Conservation (phyloP, 2,888 invertebrate species). For the Tineola bisselliella region DNA sequence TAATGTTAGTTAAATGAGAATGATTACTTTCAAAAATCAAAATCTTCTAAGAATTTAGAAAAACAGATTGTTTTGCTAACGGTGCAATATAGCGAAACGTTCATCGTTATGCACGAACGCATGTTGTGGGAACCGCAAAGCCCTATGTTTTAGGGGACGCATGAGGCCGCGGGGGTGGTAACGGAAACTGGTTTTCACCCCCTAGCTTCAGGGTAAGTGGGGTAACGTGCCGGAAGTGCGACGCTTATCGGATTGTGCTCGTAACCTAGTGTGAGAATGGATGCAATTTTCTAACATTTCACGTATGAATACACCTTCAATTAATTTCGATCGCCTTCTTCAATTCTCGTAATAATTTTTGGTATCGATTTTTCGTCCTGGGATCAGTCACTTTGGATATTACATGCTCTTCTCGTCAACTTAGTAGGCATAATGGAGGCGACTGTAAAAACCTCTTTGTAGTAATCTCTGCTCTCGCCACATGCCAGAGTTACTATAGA, state of each 20-base stretch:
- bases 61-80: constrained; percentile 21
- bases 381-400: too few relatives aligned
- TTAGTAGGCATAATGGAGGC: too few relatives aligned
- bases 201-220: constrained; percentile 33
- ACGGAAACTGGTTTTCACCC: constrained; percentile 20
- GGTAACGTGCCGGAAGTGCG: constrained; percentile 52
- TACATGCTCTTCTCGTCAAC: too few relatives aligned
- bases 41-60: too few relatives aligned
- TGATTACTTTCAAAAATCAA: too few relatives aligned
- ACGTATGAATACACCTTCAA: not conserved
- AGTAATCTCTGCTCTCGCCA: too few relatives aligned
- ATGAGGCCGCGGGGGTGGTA: constrained; percentile 24
- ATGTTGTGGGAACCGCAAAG: constrained; percentile 46
- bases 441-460: too few relatives aligned
- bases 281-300: not conserved
- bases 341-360: too few relatives aligned
- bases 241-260: constrained; percentile 47
- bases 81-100: constrained; percentile 34
- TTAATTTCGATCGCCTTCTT: too few relatives aligned
- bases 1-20: too few relatives aligned
- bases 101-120: constrained; percentile 42
- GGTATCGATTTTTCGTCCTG: too few relatives aligned
- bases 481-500: too few relatives aligned
- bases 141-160: constrained; percentile 20
- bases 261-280: constrained; percentile 24